Conservation (phyloP, 1,140 invertebrate genomes). For the Leptinotarsa lineolata region DNA sequence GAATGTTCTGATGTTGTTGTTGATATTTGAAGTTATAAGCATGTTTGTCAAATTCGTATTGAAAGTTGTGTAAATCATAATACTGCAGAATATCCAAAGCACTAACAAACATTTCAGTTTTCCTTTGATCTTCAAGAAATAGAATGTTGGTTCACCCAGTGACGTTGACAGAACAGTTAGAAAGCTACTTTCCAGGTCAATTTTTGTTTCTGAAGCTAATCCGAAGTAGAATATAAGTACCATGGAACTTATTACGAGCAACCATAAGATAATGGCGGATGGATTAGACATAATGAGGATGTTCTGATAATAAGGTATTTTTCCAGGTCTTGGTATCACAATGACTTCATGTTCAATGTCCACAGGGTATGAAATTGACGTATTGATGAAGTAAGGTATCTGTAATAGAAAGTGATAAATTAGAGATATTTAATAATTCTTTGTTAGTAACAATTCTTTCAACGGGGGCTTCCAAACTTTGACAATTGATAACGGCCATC, state of each 20-base stretch:
- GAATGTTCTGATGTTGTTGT: not conserved
- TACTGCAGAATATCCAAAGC: not conserved
- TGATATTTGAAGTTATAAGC: not conserved
- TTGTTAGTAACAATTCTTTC: too few species aligned
- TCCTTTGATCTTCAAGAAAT: not conserved
- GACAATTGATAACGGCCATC: too few species aligned
- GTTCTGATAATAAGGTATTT: not conserved
- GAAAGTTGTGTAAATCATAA: not conserved
- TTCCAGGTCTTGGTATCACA: not conserved
- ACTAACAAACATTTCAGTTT: not conserved
- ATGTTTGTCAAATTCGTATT: not conserved
- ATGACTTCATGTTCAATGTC: not conserved
- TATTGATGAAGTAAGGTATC: not conserved
- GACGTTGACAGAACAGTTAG: not conserved
- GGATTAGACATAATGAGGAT: not conserved
- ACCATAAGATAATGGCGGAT: not conserved
- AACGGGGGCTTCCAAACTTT: too few species aligned
- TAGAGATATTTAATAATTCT: too few species aligned
- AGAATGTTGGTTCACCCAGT: not conserved
- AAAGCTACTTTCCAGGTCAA: not conserved
- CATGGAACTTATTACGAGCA: not conserved
- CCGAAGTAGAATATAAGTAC: not conserved
- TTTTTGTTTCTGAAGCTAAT: not conserved
- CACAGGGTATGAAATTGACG: not conserved
- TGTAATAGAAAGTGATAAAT: not conserved